phyloP scores from a whole-genome alignment of 2,113 vertebrate species.

The Tragelaphus strepsiceros region DNA sequence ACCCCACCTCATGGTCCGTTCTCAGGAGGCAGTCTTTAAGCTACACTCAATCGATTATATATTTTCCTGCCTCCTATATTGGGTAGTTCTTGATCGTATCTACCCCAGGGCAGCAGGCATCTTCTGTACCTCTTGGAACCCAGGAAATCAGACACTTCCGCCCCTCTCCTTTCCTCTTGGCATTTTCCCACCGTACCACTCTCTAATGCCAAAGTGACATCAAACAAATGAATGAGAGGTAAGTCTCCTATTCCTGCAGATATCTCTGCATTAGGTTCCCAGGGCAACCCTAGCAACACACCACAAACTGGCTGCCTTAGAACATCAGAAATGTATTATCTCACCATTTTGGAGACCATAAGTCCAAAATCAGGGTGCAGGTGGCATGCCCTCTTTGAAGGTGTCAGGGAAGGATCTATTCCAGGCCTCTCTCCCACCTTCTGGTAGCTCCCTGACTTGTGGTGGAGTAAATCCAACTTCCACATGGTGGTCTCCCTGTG shows the following conservation, averaged over 20 bases:
- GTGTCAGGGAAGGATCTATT: background rate
- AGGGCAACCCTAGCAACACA: background rate
- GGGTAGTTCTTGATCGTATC: background rate
- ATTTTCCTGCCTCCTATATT: background rate
- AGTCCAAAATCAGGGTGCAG: background rate
- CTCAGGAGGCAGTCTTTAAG: background rate
- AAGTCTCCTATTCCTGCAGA: background rate
- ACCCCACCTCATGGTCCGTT: background rate
- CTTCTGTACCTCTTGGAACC: background rate
- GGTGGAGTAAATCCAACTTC: background rate
- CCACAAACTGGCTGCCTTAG: background rate
- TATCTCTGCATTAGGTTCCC: background rate
- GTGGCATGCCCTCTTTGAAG: background rate
- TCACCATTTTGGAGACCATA: background rate
- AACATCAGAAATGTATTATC: background rate
- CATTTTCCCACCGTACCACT: background rate
- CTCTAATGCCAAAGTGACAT: background rate
- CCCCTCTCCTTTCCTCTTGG: background rate
- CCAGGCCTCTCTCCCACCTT: background rate
- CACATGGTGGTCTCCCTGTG: background rate
- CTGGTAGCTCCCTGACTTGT: background rate
- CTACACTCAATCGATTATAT: accelerated
- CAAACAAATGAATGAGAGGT: background rate
- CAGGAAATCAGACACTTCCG: background rate
- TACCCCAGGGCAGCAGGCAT: background rate